These are phyloP conservation scores for Gila robusta DNA, from an alignment of 2,797 vertebrate genomes.

Conservation along the genomic window DNA sequence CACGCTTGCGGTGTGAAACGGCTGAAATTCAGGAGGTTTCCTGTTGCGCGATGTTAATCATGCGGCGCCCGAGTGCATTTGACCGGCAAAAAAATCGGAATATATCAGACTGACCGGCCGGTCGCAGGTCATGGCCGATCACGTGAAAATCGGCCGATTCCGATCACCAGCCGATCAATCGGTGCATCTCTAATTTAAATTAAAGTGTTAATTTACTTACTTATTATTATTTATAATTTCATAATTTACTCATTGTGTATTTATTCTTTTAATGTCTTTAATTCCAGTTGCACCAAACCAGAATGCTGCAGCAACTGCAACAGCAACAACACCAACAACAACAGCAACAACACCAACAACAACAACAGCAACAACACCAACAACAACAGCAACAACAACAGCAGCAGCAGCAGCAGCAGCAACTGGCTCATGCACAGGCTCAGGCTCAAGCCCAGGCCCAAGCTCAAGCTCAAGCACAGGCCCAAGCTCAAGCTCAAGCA, in stretches of 20 bases:
- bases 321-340: conserved; percentile 65
- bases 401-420: conserved; percentile 68
- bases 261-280: not conserved
- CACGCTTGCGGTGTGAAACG: too few species aligned
- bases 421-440: conserved; percentile 57
- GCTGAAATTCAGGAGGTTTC: too few species aligned
- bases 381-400: conserved; percentile 38
- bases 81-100: too few species aligned
- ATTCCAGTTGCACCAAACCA: conserved; percentile 75
- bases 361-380: conserved; percentile 25
- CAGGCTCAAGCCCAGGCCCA: conserved; percentile 59
- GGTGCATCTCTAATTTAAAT: not conserved
- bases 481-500: conserved; percentile 51
- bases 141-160: too few species aligned
- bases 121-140: too few species aligned
- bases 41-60: too few species aligned
- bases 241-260: not conserved
- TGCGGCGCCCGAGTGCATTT: too few species aligned
- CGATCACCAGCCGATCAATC: too few species aligned
- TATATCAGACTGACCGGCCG: too few species aligned
- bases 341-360: conserved; percentile 56
- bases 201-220: not conserved
- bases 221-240: not conserved
- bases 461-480: conserved; percentile 51
- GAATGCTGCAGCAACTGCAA: conserved; percentile 65